Evolutionary conservation across 2,113 vertebrate genomes (phyloP).

Genomic region (Semnornis frantzii): DNA sequence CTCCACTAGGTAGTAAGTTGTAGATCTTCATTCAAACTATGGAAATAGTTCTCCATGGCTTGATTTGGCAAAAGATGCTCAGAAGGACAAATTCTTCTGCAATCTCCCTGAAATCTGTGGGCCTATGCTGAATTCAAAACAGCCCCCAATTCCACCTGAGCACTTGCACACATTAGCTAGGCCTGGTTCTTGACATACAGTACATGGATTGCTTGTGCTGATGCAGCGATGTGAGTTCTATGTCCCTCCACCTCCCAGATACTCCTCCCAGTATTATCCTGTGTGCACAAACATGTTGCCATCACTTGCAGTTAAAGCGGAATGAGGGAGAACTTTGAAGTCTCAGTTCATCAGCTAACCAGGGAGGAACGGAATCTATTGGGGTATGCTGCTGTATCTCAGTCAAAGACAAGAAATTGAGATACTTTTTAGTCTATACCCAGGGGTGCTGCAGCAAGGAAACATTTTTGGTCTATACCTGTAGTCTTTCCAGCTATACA

Average conservation of each 20-base stretch:
- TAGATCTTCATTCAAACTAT: slow-evolving; percentile 39
- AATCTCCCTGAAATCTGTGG: neutral
- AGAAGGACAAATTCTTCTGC: neutral
- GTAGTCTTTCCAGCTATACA: neutral
- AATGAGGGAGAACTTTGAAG: neutral
- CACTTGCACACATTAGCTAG: neutral
- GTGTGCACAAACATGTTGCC: neutral
- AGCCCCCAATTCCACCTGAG: neutral
- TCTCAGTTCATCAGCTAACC: neutral
- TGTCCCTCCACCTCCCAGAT: neutral
- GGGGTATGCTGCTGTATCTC: neutral
- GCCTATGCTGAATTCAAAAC: neutral
- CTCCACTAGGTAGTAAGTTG: slow-evolving; percentile 40
- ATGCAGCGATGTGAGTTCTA: neutral
- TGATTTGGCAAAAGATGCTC: slow-evolving; percentile 29
- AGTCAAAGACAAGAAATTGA: neutral
- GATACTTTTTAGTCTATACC: neutral
- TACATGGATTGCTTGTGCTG: neutral
- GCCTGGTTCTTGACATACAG: neutral
- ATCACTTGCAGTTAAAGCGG: accelerated
- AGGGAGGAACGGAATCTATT: neutral
- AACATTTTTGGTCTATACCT: neutral
- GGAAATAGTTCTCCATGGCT: slow-evolving; percentile 26
- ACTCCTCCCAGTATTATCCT: neutral
- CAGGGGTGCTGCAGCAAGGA: neutral